These are phyloP conservation scores for Hydrophis major DNA, from an alignment of 2,797 vertebrate species.

Conservation along the genomic window DNA sequence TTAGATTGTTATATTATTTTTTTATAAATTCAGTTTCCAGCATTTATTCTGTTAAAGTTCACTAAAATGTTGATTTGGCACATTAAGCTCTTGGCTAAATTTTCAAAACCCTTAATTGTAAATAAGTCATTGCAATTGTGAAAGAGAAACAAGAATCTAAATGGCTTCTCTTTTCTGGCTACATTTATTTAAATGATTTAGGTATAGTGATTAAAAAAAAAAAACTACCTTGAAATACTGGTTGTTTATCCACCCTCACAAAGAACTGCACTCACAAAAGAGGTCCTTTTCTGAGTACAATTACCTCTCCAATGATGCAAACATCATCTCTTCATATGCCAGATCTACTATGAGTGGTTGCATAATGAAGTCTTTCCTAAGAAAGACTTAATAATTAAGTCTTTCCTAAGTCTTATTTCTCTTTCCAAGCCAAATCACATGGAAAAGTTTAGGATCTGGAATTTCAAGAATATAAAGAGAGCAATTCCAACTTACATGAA, in stretches of 20 bases:
- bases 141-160: not conserved
- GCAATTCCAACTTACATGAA: not conserved
- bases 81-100: slow-evolving; percentile 12
- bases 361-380: not conserved
- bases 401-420: not conserved
- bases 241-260: not conserved
- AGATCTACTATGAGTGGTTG: not conserved
- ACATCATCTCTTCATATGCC: not conserved
- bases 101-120: slow-evolving; percentile 3
- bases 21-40: not conserved
- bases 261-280: not conserved
- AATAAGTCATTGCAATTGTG: not conserved
- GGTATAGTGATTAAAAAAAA: not conserved
- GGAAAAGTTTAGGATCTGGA: not conserved
- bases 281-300: not conserved
- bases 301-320: not conserved
- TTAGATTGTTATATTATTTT: no score
- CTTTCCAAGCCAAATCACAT: not conserved
- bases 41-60: not conserved
- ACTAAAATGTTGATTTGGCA: slow-evolving; percentile 1
- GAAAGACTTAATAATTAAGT: not conserved
- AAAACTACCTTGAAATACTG: not conserved
- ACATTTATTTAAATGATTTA: not conserved
- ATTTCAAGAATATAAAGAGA: not conserved
- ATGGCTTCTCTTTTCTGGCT: not conserved